phyloP scores from a whole-genome alignment of 2,797 vertebrate genomes.

The Molothrus ater region DNA sequence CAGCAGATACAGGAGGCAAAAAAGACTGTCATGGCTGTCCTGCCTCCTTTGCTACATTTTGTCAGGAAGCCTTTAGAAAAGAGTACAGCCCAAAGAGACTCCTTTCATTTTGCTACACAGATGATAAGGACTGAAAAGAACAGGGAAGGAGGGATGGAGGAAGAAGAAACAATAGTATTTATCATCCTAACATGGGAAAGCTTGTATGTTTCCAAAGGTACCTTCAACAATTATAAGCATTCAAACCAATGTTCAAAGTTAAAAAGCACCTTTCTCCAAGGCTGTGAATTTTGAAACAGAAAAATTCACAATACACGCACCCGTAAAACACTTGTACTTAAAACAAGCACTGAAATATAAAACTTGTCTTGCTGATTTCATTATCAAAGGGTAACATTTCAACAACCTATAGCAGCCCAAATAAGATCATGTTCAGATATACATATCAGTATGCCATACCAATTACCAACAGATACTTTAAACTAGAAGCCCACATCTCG shows the following conservation, averaged over 20 bases:
- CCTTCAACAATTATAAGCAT: background rate
- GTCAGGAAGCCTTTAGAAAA: background rate
- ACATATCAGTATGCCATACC: background rate
- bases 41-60: background rate
- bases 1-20: background rate
- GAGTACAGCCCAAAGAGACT: background rate
- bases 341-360: background rate
- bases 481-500: background rate
- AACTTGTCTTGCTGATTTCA: background rate
- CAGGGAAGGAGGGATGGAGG: background rate
- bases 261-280: background rate
- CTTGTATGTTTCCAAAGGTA: constrained; percentile 23
- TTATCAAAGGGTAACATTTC: background rate
- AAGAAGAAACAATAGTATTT: background rate
- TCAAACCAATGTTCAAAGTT: background rate
- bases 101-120: background rate
- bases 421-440: background rate
- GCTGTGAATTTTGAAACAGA: constrained; percentile 5
- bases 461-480: background rate
- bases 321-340: constrained; percentile 16
- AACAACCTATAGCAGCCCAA: background rate
- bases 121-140: background rate
- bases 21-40: background rate
- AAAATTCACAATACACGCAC: background rate
- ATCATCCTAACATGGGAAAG: background rate